These are phyloP conservation scores for Philopotamus ludificatus DNA, from an alignment of 1,140 invertebrate species.

Conservation along the genomic window DNA sequence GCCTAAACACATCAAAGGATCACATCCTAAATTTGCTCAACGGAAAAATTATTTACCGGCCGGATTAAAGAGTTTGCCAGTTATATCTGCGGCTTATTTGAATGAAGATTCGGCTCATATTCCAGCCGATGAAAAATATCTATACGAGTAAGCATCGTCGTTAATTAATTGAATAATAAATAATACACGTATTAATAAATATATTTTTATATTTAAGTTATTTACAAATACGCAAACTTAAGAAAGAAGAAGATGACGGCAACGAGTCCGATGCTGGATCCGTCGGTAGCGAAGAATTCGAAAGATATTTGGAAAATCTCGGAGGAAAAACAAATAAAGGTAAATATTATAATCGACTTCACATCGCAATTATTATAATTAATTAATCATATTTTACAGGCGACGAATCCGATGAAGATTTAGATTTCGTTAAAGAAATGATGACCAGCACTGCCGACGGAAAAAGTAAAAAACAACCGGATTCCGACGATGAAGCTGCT, in stretches of 20 bases:
- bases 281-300: constrained; percentile 87
- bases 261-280: constrained; percentile 73
- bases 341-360: constrained; percentile 27
- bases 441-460: too few relatives aligned
- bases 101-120: constrained; percentile 67
- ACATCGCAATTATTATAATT: background rate
- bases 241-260: constrained; percentile 51
- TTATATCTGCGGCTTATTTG: constrained; percentile 70
- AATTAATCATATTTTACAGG: background rate
- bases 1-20: constrained; percentile 51
- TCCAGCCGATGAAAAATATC: constrained; percentile 79
- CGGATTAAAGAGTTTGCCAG: constrained; percentile 62
- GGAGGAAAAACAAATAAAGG: constrained; percentile 49
- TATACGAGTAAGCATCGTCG: constrained; percentile 64
- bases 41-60: constrained; percentile 63
- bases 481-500: constrained; percentile 51
- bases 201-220: constrained; percentile 47
- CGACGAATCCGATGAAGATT: constrained; percentile 46
- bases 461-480: constrained; percentile 50
- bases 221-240: constrained; percentile 53
- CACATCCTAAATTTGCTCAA: constrained; percentile 58
- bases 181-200: too few relatives aligned
- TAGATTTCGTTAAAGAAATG: constrained; percentile 60
- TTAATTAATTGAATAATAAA: background rate
- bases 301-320: constrained; percentile 72